These are phyloP conservation scores for Cephonodes hylas DNA, from an alignment of 2,888 invertebrate species.

Conservation along the genomic window DNA sequence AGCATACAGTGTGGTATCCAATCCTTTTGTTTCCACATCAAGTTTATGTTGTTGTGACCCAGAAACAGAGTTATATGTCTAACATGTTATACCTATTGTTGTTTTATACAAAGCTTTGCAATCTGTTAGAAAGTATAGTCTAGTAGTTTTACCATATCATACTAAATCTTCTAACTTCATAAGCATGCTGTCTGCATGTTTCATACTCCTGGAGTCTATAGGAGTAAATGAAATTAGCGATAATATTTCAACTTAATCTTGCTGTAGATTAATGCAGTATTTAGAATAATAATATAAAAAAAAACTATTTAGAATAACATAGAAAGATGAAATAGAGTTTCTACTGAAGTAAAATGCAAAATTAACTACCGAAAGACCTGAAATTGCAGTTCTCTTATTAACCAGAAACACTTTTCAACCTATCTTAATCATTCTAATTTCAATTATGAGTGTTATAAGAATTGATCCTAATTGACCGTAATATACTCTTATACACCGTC, in stretches of 20 bases:
- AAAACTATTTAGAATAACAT: no score
- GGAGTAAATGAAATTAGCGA: no score
- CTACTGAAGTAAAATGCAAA: no score
- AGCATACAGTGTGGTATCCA: background rate
- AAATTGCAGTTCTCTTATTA: background rate
- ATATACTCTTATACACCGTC: slow-evolving; percentile 7
- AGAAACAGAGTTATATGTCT: background rate
- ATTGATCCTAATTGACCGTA: slow-evolving; percentile 19
- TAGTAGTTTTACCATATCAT: no score
- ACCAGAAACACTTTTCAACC: background rate
- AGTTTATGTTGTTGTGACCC: background rate
- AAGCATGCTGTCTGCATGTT: no score
- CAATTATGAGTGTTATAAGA: slow-evolving; percentile 17
- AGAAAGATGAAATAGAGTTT: no score
- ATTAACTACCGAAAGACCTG: no score
- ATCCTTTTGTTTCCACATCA: background rate
- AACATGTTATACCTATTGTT: background rate
- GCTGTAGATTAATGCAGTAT: no score
- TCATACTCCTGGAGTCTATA: no score
- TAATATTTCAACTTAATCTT: no score
- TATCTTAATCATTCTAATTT: slow-evolving; percentile 16
- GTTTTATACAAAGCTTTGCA: background rate
- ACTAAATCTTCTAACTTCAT: no score
- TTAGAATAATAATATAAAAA: no score
- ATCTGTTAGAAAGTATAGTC: background rate